Conservation (phyloP, 2,797 vertebrate genomes). For the Intellagama lesueurii region DNA sequence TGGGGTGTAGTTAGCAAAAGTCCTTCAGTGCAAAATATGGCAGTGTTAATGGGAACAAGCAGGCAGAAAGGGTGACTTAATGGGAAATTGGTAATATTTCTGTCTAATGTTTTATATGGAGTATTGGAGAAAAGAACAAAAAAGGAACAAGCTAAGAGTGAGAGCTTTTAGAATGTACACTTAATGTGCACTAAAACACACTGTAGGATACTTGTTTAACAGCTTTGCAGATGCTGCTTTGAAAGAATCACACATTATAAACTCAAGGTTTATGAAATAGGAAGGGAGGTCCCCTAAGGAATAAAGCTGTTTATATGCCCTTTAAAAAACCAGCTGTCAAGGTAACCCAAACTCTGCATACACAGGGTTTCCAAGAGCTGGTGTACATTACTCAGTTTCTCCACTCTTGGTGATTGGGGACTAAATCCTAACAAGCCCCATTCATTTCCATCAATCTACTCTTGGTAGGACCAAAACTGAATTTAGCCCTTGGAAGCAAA, state of each 20-base stretch:
- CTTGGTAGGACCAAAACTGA: no score
- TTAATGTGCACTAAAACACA: conserved; percentile 6
- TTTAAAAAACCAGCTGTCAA: background rate
- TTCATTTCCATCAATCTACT: no score
- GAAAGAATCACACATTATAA: background rate
- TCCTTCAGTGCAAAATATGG: conserved; percentile 54
- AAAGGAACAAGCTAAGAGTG: background rate
- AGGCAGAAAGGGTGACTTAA: conserved; percentile 63
- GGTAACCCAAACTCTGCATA: background rate
- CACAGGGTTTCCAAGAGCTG: background rate
- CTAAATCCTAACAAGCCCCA: background rate
- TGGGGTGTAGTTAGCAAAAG: conserved; percentile 59
- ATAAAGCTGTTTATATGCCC: background rate
- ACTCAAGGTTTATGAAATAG: background rate
- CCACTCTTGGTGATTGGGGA: background rate
- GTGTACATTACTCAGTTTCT: background rate
- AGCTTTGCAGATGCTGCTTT: background rate
- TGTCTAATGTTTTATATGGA: conserved; percentile 43
- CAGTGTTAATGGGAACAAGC: conserved; percentile 60
- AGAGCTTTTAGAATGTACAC: conserved; percentile 14
- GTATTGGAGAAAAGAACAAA: conserved; percentile 15
- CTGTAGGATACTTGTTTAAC: background rate
- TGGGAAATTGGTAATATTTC: conserved; percentile 39
- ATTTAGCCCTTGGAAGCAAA: background rate
- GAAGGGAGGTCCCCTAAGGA: background rate